Evolutionary conservation across 37 sponge, comb jelly and placozoan genomes (phyloP).

Genomic region (Corticium candelabrum): DNA sequence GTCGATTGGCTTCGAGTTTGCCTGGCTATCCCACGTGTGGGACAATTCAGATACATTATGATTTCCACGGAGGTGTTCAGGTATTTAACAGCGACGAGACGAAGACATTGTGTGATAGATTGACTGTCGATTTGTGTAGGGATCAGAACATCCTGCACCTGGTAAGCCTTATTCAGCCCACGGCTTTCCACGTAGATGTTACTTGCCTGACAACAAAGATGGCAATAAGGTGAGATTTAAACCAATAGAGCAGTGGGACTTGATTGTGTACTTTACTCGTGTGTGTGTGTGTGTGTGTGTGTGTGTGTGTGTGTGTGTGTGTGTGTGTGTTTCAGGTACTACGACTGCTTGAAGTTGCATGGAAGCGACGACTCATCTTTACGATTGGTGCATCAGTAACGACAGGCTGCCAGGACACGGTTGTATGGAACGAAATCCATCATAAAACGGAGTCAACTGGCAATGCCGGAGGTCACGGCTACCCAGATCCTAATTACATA

Average conservation of each 20-base stretch:
- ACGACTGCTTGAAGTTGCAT: conserved; percentile 71
- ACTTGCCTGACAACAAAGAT: conserved; percentile 73
- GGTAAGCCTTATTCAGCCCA: conserved; percentile 50
- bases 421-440: conserved; percentile 99
- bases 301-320: conserved; percentile 22
- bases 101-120: neutral
- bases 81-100: too few species aligned
- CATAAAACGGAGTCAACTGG: conserved; percentile 83
- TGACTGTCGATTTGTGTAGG: conserved; percentile 24
- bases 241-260: neutral
- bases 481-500: conserved; percentile 91
- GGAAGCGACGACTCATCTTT: conserved; percentile 87
- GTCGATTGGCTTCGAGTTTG: conserved; percentile 16
- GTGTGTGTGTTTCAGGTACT: conserved; percentile 37
- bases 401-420: conserved; percentile 64
- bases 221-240: conserved; percentile 54
- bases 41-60: conserved; percentile 72
- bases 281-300: conserved; percentile 9
- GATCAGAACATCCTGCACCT: conserved; percentile 7
- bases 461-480: conserved; percentile 80
- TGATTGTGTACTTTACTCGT: neutral
- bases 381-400: conserved; percentile 90
- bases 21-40: conserved; percentile 67
- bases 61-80: conserved; percentile 48
- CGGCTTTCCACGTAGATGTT: conserved; percentile 87